These are phyloP conservation scores for Augiades crinisus DNA, from an alignment of 2,888 invertebrate genomes.

Conservation along the genomic window DNA sequence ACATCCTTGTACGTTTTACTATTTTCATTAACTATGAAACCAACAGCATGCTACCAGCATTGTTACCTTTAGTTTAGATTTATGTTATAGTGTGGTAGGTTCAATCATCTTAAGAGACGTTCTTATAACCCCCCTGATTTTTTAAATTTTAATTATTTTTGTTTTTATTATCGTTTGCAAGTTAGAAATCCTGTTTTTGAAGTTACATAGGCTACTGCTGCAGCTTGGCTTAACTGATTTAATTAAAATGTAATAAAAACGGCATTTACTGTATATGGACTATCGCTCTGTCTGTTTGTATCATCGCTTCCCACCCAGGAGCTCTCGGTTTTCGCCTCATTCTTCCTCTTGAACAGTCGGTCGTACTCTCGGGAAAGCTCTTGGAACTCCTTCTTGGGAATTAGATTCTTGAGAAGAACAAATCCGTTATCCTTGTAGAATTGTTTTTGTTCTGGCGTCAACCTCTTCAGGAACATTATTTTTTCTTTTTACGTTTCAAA, in stretches of 20 bases:
- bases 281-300: conserved; percentile 46
- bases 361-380: conserved; percentile 73
- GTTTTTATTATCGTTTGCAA: too few species aligned
- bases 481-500: neutral
- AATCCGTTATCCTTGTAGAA: conserved; percentile 80
- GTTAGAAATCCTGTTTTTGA: too few species aligned
- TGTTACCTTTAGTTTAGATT: too few species aligned
- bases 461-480: conserved; percentile 11
- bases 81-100: too few species aligned
- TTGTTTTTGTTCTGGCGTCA: conserved; percentile 66
- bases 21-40: too few species aligned
- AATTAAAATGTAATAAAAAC: neutral
- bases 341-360: conserved; percentile 72
- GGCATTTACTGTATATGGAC: conserved; percentile 47
- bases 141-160: too few species aligned
- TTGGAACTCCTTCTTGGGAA: conserved; percentile 61
- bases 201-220: too few species aligned
- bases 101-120: too few species aligned
- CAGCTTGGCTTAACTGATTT: too few species aligned
- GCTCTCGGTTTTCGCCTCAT: conserved; percentile 71
- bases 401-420: conserved; percentile 68
- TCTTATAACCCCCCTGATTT: too few species aligned
- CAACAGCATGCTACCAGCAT: too few species aligned
- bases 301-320: conserved; percentile 78
- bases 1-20: too few species aligned